These are phyloP conservation scores for Gorsachius goisagi DNA, from an alignment of 2,113 vertebrate genomes.

Conservation along the genomic window DNA sequence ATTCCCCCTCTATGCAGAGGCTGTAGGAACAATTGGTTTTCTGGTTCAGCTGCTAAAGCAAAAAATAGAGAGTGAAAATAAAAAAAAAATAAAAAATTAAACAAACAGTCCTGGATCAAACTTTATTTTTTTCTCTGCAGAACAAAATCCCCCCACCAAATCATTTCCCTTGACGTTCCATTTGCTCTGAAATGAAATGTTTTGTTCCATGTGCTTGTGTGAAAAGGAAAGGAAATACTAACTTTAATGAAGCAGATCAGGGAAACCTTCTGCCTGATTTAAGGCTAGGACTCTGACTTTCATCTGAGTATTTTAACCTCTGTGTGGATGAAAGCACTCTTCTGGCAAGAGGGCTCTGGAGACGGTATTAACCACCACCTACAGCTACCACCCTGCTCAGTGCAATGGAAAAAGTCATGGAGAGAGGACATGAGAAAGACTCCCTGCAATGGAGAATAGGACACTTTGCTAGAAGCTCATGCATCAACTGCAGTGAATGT, in stretches of 20 bases:
- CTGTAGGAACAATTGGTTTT: neutral
- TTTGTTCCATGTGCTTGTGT: neutral
- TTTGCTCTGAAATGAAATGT: conserved; percentile 19
- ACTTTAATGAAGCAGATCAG: neutral
- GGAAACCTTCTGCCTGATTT: neutral
- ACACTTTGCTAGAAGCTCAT: neutral
- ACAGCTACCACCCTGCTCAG: neutral
- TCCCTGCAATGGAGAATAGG: neutral
- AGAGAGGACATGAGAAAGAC: neutral
- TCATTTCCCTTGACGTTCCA: conserved; percentile 12
- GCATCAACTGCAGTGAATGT: neutral
- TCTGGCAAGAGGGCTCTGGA: neutral
- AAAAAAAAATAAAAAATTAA: neutral
- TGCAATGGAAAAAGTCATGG: neutral
- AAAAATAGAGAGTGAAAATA: neutral
- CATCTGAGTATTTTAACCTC: neutral
- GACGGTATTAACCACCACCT: neutral
- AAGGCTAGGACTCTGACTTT: neutral
- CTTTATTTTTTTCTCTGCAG: neutral
- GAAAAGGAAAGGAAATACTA: neutral
- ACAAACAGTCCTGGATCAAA: neutral
- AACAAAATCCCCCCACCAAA: neutral
- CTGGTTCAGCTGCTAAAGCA: neutral
- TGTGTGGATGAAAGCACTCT: neutral
- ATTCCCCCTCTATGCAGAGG: neutral